Evolutionary conservation across 2,113 vertebrate genomes (phyloP), one percentile per base, ranked within the genome.

Genomic region (Hassar affinis): DNA sequence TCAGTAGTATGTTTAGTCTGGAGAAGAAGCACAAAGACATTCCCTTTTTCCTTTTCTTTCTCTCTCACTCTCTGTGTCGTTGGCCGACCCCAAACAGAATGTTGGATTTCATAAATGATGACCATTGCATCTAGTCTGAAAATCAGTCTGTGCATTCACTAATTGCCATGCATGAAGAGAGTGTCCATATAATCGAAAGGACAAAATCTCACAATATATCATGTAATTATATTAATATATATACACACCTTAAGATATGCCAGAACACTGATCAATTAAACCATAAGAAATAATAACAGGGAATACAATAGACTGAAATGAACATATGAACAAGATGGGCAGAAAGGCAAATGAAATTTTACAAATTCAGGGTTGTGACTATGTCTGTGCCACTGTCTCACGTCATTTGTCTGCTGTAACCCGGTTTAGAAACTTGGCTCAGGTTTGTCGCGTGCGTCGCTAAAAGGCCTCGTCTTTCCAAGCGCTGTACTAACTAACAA

Each of bases 401-500:
- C 86, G 88, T 89, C 49, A 52, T 85, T 82, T 77, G 80, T 86
- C 82, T 91, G 89, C 88, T 85, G 88, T 87, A 59, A 62, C 90
- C 91, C 87, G 85, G 90, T 92, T 93, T 92, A 92, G 92, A 92
- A 92, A 93, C 88, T 87, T 90, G 89, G 90, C 89, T 91, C 90
- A 92, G 89, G 90, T 91, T 92, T 52, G 49, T 68, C 18, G 64
- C 27, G 25, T 64, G 68, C 4, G n/a, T 74, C 47, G 10, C 18
- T 49, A 27, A 68, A 81, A 83, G 52, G 38, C 76, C 89, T 89
- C 90, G 87, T 90, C 89, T 88, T 89, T 90, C 90, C 90, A 88
- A 90, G 86, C 92, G 93, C 92, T 92, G 90, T 89, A 89, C 93
- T 93, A 88, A 91, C 91, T 93, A 93, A 94, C 93, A 91, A 92